Evolutionary conservation across 2,113 vertebrate genomes (phyloP).

Genomic region (Elephas maximus): DNA sequence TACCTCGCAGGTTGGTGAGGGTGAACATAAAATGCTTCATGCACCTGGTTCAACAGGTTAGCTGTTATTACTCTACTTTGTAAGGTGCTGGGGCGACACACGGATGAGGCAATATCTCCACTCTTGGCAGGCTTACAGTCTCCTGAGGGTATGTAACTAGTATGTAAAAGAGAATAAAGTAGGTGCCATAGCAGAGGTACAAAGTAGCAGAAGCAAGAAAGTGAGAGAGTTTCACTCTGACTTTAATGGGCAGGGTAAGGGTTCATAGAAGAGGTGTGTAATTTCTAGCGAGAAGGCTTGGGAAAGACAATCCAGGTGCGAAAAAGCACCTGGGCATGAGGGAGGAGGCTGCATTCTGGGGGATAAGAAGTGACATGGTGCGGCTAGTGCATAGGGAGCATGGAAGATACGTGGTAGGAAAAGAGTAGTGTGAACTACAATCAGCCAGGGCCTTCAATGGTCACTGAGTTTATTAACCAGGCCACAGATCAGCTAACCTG

Average conservation of each 20-base stretch:
- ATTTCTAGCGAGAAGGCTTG: background rate
- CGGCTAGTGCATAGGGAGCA: background rate
- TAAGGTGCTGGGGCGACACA: background rate
- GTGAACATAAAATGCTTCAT: background rate
- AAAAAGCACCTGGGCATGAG: background rate
- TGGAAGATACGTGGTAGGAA: accelerated
- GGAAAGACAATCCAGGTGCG: background rate
- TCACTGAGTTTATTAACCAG: background rate
- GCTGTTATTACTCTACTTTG: background rate
- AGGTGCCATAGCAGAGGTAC: accelerated
- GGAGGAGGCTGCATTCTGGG: background rate
- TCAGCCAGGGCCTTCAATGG: background rate
- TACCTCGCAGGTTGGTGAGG: background rate
- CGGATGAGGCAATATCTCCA: background rate
- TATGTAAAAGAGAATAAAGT: background rate
- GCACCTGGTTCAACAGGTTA: background rate
- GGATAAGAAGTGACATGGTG: background rate
- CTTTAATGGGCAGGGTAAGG: background rate
- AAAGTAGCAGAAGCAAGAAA: background rate
- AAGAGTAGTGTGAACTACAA: background rate
- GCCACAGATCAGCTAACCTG: background rate
- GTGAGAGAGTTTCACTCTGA: background rate
- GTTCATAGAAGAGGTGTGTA: background rate
- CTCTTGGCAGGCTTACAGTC: background rate
- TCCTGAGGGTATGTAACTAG: background rate